Conservation (phyloP, 1,140 invertebrate species). For the Drosophila equinoxialis region DNA sequence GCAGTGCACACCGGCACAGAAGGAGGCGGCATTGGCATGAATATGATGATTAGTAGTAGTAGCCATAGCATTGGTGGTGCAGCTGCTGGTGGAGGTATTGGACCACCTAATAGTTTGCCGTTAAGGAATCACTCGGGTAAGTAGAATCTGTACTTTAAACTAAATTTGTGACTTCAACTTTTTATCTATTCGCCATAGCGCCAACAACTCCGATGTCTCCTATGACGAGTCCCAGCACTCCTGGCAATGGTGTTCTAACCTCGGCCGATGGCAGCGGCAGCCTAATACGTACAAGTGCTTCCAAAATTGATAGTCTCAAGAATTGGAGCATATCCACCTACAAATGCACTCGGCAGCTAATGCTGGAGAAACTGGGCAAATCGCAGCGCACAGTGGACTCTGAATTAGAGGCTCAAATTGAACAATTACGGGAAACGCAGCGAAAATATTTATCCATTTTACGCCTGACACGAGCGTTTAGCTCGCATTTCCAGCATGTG, state of each 20-base stretch:
- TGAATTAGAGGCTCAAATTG: conserved; percentile 96
- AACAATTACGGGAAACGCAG: conserved; percentile 95
- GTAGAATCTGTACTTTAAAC: not conserved
- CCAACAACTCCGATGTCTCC: conserved; percentile 83
- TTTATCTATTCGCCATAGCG: conserved; percentile 39
- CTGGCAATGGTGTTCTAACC: conserved; percentile 57
- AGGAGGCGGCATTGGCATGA: conserved; percentile 63
- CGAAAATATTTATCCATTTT: conserved; percentile 95
- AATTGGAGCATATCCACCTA: conserved; percentile 99
- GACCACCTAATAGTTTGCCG: conserved; percentile 77
- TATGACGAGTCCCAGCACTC: conserved; percentile 84
- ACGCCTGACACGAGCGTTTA: conserved; percentile 91
- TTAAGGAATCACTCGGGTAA: conserved; percentile 84
- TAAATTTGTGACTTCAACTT: not conserved
- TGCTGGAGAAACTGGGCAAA: conserved; percentile 97
- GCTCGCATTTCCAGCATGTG: conserved; percentile 94
- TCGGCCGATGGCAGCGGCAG: conserved; percentile 79
- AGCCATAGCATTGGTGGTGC: conserved; percentile 51
- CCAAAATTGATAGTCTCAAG: conserved; percentile 94
- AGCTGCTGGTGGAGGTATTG: conserved; percentile 16
- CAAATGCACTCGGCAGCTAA: conserved; percentile 97
- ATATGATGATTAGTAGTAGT: conserved; percentile 50
- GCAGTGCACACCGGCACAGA: conserved; percentile 89
- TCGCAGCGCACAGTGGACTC: conserved; percentile 90
- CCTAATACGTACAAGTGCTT: conserved; percentile 86